Conservation (phyloP, 1,140 invertebrate genomes). For the Portunus trituberculatus region DNA sequence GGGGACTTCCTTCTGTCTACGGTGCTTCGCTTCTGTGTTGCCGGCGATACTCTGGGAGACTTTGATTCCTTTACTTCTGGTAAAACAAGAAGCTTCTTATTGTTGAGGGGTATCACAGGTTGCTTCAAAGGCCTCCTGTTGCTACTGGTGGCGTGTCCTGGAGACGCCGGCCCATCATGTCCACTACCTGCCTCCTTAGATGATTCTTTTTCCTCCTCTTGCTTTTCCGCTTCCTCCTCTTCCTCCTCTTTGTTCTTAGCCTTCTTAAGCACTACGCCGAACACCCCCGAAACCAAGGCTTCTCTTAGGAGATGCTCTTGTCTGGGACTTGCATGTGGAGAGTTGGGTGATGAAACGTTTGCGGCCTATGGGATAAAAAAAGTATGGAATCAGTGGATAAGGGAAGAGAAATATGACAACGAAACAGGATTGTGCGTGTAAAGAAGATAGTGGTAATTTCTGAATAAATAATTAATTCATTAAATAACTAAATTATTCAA, state of each 20-base stretch:
- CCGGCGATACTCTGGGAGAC: conserved; percentile 4
- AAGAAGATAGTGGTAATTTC: no score
- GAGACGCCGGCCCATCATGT: background rate
- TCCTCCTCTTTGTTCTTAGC: background rate
- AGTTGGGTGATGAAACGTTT: background rate
- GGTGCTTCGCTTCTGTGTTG: background rate
- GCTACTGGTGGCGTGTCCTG: background rate
- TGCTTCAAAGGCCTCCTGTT: conserved; percentile 30
- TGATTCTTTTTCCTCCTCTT: background rate
- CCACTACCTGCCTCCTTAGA: background rate
- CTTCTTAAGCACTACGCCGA: conserved; percentile 67
- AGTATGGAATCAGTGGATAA: background rate
- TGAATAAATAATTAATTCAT: no score
- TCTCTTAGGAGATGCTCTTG: background rate
- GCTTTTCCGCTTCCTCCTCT: background rate
- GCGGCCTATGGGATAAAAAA: background rate
- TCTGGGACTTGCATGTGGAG: background rate
- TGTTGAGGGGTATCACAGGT: conserved; percentile 57
- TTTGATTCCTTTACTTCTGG: conserved; percentile 11
- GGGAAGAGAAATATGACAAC: background rate
- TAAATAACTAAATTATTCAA: no score
- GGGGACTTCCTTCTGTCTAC: conserved; percentile 63
- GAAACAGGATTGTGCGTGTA: no score
- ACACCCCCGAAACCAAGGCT: background rate
- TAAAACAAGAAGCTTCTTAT: conserved; percentile 18